Conservation (phyloP, 2,113 vertebrate species). For the Pseudorasbora parva region DNA sequence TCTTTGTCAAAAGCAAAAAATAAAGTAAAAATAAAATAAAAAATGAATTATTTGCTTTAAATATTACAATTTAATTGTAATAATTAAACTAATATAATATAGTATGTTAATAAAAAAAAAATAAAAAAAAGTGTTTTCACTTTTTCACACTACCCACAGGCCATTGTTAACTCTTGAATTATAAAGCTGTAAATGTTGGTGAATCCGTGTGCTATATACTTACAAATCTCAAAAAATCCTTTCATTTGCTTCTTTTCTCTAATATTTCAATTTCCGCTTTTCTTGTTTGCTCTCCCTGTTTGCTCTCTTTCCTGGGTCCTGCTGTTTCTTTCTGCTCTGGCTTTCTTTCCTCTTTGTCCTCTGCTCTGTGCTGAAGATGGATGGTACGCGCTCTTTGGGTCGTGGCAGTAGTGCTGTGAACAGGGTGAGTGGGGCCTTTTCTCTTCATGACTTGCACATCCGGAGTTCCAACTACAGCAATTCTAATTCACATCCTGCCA, state of each 20-base stretch:
- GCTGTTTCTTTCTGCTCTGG: constrained; percentile 53
- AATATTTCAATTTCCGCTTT: constrained; percentile 15
- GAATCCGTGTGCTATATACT: not conserved
- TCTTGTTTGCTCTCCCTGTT: constrained; percentile 16
- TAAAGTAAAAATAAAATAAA: not conserved
- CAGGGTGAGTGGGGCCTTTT: constrained; percentile 76
- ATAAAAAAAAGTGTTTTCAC: too few relatives aligned
- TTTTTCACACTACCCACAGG: not conserved
- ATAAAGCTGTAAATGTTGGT: constrained; percentile 5
- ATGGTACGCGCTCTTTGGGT: constrained; percentile 74
- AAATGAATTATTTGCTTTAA: not conserved
- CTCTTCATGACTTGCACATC: not conserved
- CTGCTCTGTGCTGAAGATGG: constrained; percentile 68
- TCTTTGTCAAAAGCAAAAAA: too few relatives aligned
- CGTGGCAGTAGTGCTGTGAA: constrained; percentile 72
- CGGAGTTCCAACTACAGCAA: not conserved
- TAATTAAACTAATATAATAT: too few relatives aligned
- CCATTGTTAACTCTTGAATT: not conserved
- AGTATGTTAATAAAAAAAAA: too few relatives aligned
- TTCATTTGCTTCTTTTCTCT: not conserved
- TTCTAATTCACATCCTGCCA: constrained; percentile 27
- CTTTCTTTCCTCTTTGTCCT: constrained; percentile 43
- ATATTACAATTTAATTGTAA: not conserved
- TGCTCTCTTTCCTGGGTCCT: constrained; percentile 39
- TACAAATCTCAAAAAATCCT: not conserved